Base-by-base conservation (phyloP, 2,888 invertebrate species). In the Yponomeuta malinellus region DNA sequence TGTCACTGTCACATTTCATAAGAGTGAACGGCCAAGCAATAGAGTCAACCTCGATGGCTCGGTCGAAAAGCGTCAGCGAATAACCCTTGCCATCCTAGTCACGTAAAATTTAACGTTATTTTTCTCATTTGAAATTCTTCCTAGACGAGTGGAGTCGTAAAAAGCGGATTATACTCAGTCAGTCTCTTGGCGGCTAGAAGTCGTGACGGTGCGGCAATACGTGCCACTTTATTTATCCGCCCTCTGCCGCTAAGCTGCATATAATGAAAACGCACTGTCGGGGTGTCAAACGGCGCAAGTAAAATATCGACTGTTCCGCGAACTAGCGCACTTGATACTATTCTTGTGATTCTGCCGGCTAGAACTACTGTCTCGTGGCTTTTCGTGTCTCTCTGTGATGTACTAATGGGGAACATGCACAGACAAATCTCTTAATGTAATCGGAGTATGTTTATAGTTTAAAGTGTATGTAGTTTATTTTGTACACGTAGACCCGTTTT, bases 191-290 rank as follows among this genome's bases (percentile, higher is more conserved):
- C 76, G 85, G 86, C 86, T 87, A 88, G 88, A 88, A 90, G 88
- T 86, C 84, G 88, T 84, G 86, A 81, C 84, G 83, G 84, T 83
- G 84, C 83, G 86, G 90, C 88, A 91, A 92, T 90, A 91, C 88
- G 88, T 87, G 82, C 78, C 85, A 84, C 89, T 90, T 59, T 92
- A 90, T 91, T 92, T 92, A 89, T 89, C 84, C 83, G 78, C 81
- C 15, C 63, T 59, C 83, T 43, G 83, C 86, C 84, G 80, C 89
- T 92, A 91, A 92, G 92, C 92, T 91, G 91, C 91, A 91, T 90
- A 91, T 92, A 92, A 92, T 92, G 91, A 92, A 90, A 91, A 91
- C 90, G 90, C 90, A 91, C 86, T 88, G 90, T 87, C 86, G 82
- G 83, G 81, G 86, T 83, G 88, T 86, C 88, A 89, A 87, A 87